Conservation (phyloP, 2,888 invertebrate species). For the Nematopogon swammerdamellus region DNA sequence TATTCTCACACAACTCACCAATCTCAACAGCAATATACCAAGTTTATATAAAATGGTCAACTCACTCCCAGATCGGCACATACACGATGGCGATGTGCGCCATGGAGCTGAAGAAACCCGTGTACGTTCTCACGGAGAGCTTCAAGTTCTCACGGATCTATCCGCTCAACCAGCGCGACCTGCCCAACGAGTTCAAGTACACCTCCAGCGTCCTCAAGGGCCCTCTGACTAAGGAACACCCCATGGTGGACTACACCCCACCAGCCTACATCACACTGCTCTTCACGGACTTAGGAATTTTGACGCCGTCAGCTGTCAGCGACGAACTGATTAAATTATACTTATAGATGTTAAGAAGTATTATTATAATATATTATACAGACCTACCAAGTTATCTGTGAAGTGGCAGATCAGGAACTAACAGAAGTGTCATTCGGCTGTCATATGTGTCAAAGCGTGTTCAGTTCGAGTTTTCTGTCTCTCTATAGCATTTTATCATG, state of each 20-base stretch:
- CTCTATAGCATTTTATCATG: no score
- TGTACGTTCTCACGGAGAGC: conserved; percentile 95
- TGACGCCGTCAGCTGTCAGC: conserved; percentile 96
- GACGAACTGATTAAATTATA: conserved; percentile 97
- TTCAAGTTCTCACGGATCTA: conserved; percentile 95
- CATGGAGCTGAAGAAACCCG: conserved; percentile 86
- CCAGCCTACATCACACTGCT: conserved; percentile 89
- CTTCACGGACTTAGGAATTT: conserved; percentile 93
- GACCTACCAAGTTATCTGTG: no score
- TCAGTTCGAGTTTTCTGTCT: no score
- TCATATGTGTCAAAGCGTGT: no score
- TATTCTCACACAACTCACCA: no score
- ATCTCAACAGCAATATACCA: no score
- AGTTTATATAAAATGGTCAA: no score
- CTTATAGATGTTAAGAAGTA: no score
- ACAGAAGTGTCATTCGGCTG: no score
- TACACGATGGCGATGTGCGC: conserved; percentile 84
- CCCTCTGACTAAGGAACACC: conserved; percentile 66
- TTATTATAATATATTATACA: not conserved
- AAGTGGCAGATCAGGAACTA: no score
- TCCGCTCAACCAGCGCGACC: conserved; percentile 88
- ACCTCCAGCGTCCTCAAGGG: conserved; percentile 47
- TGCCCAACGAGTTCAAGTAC: conserved; percentile 83
- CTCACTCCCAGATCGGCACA: conserved; percentile 70
- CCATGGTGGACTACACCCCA: conserved; percentile 95